Percentiles rank a stretch among this genome's conserved stretches.
Conservation (phyloP, 2,113 vertebrate genomes). For the Oceanodroma tethys region DNA sequence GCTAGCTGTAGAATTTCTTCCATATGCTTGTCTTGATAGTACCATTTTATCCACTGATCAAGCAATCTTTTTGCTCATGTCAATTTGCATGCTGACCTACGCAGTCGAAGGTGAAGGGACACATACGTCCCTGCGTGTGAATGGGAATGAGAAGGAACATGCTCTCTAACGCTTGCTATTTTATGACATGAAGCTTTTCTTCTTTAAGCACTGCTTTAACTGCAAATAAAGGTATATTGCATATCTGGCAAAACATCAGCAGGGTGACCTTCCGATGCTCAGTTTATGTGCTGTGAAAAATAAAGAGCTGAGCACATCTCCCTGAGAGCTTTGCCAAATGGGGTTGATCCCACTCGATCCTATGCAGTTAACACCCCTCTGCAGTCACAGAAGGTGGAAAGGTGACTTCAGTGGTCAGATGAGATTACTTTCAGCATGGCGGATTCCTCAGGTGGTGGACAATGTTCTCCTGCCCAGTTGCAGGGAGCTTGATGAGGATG, state of each 20-base stretch:
- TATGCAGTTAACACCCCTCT: not conserved
- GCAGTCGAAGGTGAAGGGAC: not conserved
- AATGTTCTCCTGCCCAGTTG: not conserved
- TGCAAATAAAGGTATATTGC: constrained; percentile 19
- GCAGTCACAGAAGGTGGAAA: not conserved
- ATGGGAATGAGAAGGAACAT: not conserved
- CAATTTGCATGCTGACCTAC: not conserved
- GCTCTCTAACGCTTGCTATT: not conserved
- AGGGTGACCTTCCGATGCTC: not conserved
- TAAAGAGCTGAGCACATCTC: not conserved
- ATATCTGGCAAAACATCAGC: constrained; percentile 16
- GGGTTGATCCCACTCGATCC: not conserved
- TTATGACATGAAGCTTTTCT: not conserved
- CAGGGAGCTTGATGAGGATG: not conserved
- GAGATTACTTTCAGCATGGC: not conserved
- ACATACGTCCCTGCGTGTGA: rapidly evolving
- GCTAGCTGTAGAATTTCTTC: not conserved
- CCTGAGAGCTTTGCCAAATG: not conserved
- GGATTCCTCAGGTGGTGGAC: not conserved
- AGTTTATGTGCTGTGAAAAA: constrained; percentile 3
- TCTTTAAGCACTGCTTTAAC: not conserved
- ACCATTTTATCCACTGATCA: not conserved
- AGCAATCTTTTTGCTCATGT: not conserved
- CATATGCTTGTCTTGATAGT: not conserved
- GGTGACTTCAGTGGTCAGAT: not conserved